Evolutionary conservation across 92 coral and sea anemone species (phyloP).

Genomic region (Diadumene lineata): DNA sequence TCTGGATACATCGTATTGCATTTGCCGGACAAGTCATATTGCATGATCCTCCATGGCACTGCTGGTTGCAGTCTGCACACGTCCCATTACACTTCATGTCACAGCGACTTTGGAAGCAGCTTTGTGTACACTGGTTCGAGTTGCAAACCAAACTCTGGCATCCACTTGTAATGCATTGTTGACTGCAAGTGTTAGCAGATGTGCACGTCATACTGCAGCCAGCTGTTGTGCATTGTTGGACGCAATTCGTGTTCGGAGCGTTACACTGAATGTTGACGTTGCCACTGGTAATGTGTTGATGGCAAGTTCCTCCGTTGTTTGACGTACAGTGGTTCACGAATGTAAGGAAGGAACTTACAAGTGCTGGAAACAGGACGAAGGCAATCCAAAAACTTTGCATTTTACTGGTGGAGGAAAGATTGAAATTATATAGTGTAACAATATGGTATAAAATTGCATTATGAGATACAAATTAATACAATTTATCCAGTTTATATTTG

Average conservation of each 20-base stretch:
- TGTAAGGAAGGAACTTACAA: slow-evolving; percentile 8
- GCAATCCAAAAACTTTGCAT: neutral
- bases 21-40: slow-evolving; percentile 45
- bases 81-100: slow-evolving; percentile 44
- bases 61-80: slow-evolving; percentile 30
- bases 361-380: neutral
- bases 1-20: slow-evolving; percentile 45
- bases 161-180: slow-evolving; percentile 54
- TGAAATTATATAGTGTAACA: neutral
- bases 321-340: slow-evolving; percentile 37
- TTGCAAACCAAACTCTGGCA: slow-evolving; percentile 47
- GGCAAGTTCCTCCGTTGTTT: slow-evolving; percentile 33
- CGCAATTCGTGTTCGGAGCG: slow-evolving; percentile 15
- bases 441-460: no score
- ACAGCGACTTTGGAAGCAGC: slow-evolving; percentile 53
- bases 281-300: slow-evolving; percentile 55
- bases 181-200: slow-evolving; percentile 35
- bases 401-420: neutral
- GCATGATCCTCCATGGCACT: slow-evolving; percentile 54
- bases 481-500: no score
- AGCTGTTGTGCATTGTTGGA: slow-evolving; percentile 55
- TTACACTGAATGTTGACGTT: slow-evolving; percentile 34
- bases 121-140: slow-evolving; percentile 47
- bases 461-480: no score
- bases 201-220: slow-evolving; percentile 41